A percentile compares a stretch with the other conserved stretches of the same genome.
These are phyloP conservation scores for Leptodactylus fuscus DNA, from an alignment of 2,113 vertebrate species.

Conservation along the genomic window DNA sequence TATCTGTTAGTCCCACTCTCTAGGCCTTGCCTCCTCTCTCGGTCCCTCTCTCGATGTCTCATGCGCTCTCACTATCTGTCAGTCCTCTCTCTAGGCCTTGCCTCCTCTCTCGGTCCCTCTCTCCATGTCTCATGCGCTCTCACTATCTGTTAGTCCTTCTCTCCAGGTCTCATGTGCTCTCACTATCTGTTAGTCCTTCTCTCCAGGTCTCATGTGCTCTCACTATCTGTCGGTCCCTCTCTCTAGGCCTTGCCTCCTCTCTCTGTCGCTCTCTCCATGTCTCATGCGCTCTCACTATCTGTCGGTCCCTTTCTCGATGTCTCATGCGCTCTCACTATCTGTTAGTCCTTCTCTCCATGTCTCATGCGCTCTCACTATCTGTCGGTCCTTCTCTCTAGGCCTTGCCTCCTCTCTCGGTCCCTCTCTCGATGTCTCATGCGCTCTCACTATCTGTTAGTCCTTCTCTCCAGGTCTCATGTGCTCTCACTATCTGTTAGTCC, in stretches of 20 bases:
- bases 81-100: background rate
- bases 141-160: too few relatives aligned
- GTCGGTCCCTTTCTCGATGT: conserved; percentile 48
- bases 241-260: too few relatives aligned
- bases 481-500: background rate
- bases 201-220: background rate
- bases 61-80: background rate
- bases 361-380: background rate
- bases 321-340: background rate
- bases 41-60: background rate
- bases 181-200: background rate
- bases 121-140: too few relatives aligned
- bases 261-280: background rate
- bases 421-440: background rate
- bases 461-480: background rate
- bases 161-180: background rate
- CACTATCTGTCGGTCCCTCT: background rate
- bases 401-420: background rate
- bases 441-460: background rate
- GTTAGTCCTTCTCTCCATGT: background rate
- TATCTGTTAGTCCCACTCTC: too few relatives aligned
- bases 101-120: background rate
- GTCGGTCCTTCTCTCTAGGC: background rate
- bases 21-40: background rate
- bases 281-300: background rate